Base-by-base conservation (phyloP, 2,797 vertebrate species). In the Pachyuromys duprasi region DNA sequence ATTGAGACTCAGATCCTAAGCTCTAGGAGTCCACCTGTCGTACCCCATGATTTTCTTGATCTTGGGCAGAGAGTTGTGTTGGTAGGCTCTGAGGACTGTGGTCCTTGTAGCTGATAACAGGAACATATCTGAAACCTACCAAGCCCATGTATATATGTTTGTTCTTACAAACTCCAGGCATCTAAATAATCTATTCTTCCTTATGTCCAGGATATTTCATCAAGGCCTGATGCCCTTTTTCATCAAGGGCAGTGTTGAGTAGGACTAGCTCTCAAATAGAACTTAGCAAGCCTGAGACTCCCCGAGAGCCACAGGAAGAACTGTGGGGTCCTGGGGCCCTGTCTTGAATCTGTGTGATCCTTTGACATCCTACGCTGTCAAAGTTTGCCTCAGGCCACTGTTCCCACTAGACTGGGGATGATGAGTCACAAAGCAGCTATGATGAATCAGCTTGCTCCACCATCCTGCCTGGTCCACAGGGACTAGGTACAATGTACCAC, bases 71-170 rank as follows among this genome's bases (percentile, higher is more conserved):
- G 0, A 13, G 65, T 3, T 18, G 28, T 39, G 17, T 6, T 49
- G 49, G 49, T 49, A 49, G 42, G 20, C 26, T 62, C 60, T 0
- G 42, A 49, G 24, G 81, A 55, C 55, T 70, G 18, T 49, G 57
- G 33, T 22, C 57, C 55, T 12, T 12, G 0, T 13, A 57, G 83
- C 9, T 65, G 31, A 24, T 1, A 7, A 84, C 13, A 24, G 49
- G 22, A 81, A 9, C 0, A 12, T 24, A 57, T 79, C 81, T 65
- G 15, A 45, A 57, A 55, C 36, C 20, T 22, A 33, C 0, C 57
- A 4, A 31, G 4, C 22, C 18, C 12, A 53, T 3, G 1, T 31
- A 9, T 57, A 67, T 3, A 0, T 0, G 11, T 36, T 20, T 17
- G n/a, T 24, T 22, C 31, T 81, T 20, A 60, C 49, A 72, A 74